These are phyloP conservation scores for Eupeodes corollae DNA, from an alignment of 1,140 invertebrate species.

Conservation along the genomic window DNA sequence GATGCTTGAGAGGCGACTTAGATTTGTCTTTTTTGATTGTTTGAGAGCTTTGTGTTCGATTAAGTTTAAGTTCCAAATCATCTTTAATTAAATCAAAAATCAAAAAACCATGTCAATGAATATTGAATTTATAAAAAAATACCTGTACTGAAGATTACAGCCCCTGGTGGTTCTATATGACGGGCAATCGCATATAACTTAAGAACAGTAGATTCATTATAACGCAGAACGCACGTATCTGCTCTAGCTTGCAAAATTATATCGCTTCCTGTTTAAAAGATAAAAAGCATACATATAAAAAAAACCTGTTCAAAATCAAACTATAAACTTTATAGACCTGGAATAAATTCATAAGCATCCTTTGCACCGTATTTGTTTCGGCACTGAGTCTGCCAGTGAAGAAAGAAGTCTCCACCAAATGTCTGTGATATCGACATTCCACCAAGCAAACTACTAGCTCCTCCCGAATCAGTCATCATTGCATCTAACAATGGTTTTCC, in stretches of 20 bases:
- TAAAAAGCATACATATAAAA: background rate
- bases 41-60: conserved; percentile 24
- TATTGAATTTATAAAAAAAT: conserved; percentile 8
- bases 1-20: conserved; percentile 29
- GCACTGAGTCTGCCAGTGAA: conserved; percentile 36
- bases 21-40: conserved; percentile 14
- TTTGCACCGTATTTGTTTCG: conserved; percentile 40
- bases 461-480: conserved; percentile 55
- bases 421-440: conserved; percentile 34
- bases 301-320: conserved; percentile 27
- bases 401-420: conserved; percentile 34
- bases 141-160: conserved; percentile 56
- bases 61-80: conserved; percentile 31
- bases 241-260: conserved; percentile 50
- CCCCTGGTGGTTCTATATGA: conserved; percentile 56
- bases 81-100: conserved; percentile 10
- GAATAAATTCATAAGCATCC: conserved; percentile 53
- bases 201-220: conserved; percentile 53
- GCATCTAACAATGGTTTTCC: conserved; percentile 49
- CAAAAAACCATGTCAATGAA: too few species aligned
- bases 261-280: conserved; percentile 42
- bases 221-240: conserved; percentile 61
- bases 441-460: conserved; percentile 42
- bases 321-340: conserved; percentile 43
- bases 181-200: conserved; percentile 59